Conservation (phyloP, 2,113 vertebrate genomes). For the Neolamprologus cancellatus region DNA sequence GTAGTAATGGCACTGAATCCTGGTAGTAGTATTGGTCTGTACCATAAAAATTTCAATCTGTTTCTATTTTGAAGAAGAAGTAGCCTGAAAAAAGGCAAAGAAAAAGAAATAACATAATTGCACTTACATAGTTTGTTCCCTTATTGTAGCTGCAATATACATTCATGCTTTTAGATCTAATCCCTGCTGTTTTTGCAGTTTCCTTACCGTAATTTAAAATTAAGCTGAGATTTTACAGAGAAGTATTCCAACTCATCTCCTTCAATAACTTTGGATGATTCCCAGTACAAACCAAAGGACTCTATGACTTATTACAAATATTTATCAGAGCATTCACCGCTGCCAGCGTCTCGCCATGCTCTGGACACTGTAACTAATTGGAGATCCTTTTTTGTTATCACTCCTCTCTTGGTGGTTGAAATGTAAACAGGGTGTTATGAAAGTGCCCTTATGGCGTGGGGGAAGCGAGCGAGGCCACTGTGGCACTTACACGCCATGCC, state of each 20-base stretch:
- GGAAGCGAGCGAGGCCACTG: conserved; percentile 67
- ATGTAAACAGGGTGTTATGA: conserved; percentile 74
- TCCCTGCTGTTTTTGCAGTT: background rate
- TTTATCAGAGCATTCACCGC: conserved; percentile 37
- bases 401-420: conserved; percentile 60
- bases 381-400: conserved; percentile 62
- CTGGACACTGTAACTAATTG: conserved; percentile 70
- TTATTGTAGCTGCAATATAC: background rate
- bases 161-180: background rate
- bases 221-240: background rate
- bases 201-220: background rate
- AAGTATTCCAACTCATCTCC: conserved; percentile 32
- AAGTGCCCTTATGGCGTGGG: conserved; percentile 69
- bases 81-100: background rate
- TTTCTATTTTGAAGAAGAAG: background rate
- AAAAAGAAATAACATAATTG: background rate
- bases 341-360: conserved; percentile 27
- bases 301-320: conserved; percentile 47
- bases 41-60: background rate
- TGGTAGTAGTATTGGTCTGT: background rate
- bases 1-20: background rate
- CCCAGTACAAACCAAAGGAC: conserved; percentile 25
- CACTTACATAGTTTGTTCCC: background rate
- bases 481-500: conserved; percentile 73
- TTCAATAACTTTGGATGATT: conserved; percentile 33